Base-by-base conservation (phyloP, 2,888 invertebrate species). In the Alviniconcha strummeri region DNA sequence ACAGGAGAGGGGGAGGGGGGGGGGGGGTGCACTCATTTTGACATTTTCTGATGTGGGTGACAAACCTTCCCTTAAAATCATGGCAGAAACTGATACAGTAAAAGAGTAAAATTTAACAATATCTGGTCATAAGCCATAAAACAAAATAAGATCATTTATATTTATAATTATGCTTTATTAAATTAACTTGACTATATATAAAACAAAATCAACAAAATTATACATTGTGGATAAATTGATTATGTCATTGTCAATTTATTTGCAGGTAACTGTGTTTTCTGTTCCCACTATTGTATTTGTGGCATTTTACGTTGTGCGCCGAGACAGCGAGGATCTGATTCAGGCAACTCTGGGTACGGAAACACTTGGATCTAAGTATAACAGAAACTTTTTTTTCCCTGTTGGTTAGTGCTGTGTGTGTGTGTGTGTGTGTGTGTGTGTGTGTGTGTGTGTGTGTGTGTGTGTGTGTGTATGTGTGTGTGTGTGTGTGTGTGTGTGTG, bases 271-370 rank as follows among this genome's bases (percentile, higher is more conserved):
- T 1, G 96, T 96, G 4, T 94, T 96, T 81, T 90, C 95, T 0
- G 95, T 96, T 5, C 97, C 97, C 0, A 93, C 95, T 56, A 86
- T 95, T 8, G 88, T 95, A 89, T 94, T 96, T 91, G 36, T 94
- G 88, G 56, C 95, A 85, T 92, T 96, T 94, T 94, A 95, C 93
- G 93, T 95, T 0, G 91, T 95, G 0, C 95, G 95, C 80, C 95
- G 95, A 85, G 96, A 96, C 91, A 95, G 94, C 84, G 94, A 95
- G 69, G 96, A 97, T 91, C 95, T 96, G 13, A 94, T 95, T 36
- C 96, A 96, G 92, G 96, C 96, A 54, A 85, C 94, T 83, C 94
- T 96, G 82, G 90, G 91, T 90, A 87, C 15, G 4, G 4, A 6
- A 56, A 13, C 74, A 11, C 15, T 74, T 74, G 52, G 17, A 36